These are phyloP conservation scores for Branchellion lobata DNA, from an alignment of 2,888 invertebrate genomes.

Conservation along the genomic window DNA sequence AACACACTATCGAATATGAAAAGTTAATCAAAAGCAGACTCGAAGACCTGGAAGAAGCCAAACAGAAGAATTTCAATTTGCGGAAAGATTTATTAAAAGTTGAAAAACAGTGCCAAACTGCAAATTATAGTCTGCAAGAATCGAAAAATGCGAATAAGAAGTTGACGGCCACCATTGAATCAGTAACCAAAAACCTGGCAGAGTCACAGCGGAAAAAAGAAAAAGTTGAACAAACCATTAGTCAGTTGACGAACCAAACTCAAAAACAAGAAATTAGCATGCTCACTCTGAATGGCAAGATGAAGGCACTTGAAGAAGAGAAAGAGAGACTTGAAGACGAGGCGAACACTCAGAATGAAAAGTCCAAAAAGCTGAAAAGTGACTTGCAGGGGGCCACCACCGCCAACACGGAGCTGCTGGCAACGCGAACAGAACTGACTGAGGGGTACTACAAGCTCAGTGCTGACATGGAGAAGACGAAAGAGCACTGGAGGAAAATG, in stretches of 20 bases:
- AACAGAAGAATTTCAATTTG: not conserved
- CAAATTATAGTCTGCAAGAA: not conserved
- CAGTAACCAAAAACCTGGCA: not conserved
- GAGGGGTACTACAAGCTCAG: not conserved
- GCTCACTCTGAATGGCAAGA: not conserved
- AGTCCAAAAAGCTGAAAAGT: not conserved
- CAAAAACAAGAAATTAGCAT: not conserved
- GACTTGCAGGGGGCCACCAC: not conserved
- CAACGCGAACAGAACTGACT: not conserved
- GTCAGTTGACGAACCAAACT: not conserved
- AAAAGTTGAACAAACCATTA: not conserved
- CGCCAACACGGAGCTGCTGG: not conserved
- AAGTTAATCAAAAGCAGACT: not conserved
- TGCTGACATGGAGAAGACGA: not conserved
- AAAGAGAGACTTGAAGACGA: not conserved
- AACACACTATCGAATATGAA: not conserved
- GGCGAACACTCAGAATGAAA: not conserved
- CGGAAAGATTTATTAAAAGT: not conserved
- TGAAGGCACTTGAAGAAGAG: not conserved
- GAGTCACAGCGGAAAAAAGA: not conserved
- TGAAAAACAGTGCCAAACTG: not conserved
- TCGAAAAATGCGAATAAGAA: not conserved
- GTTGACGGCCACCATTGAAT: not conserved
- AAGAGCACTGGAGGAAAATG: not conserved
- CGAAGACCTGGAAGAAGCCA: not conserved